Base-by-base conservation (phyloP, 2,888 invertebrate genomes). In the Hypsopygia costalis region DNA sequence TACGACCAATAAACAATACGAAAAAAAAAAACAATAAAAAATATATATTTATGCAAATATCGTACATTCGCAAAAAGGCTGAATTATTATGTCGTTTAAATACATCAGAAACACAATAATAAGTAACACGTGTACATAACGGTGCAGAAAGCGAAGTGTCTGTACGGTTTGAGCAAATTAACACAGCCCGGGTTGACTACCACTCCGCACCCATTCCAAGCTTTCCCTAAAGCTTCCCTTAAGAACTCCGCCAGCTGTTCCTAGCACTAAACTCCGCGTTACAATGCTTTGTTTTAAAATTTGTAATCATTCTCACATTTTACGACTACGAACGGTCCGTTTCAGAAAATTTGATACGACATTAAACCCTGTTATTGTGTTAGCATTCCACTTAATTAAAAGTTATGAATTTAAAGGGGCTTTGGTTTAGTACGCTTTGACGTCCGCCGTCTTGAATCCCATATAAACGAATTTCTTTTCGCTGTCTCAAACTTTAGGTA, bases 261-360 rank as follows among this genome's bases (percentile, higher is more conserved):
- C 60, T 60, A 74, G 66, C 77, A 83, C 85, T 86, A 83, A 86
- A 85, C 79, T 83, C 74, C 64, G 75, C 81, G 77, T 79, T 79
- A 82, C 82, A 81, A 79, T 77, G 79, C 81, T 82, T 80, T 81
- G 81, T 85, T 86, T 86, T 85, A 87, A 83, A 86, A 83, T 86
- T 87, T 83, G 85, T 83, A 86, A 87, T 86, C 82, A 85, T 86
- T 88, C 85, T 80, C 81, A 85, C 85, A 87, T 81, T 88, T 88
- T 87, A 88, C 80, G 86, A 83, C 73, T 72, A 70, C 69, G 79
- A 80, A 81, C 77, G 79, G 83, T 81, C 86, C 86, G 82, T 85
- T 85, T 81, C 79, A 74, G 82, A 82, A 82, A 83, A 85, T 87
- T 86, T 86, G 85, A 87, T 86, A 82, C 82, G 76, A 79, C 85